Evolutionary conservation across 1,140 invertebrate genomes (phyloP), one percentile per base, ranked within the genome.

Genomic region (Andrena cerasifolii): DNA sequence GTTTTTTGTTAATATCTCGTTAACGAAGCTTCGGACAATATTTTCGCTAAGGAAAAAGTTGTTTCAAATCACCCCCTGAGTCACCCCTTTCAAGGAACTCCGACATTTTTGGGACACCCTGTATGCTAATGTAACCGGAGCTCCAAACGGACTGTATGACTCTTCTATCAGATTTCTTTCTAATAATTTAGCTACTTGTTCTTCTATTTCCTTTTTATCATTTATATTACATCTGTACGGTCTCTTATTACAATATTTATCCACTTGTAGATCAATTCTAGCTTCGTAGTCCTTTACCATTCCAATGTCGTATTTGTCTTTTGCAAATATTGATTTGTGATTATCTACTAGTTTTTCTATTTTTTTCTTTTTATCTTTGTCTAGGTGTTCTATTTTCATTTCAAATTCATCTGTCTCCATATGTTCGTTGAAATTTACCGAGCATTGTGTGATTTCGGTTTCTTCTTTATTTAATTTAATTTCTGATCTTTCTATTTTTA

Each of bases 361-460:
- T 12, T 75, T 47, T 12, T n/a, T n/a, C 24, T 75, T 75, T 54
- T 24, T 18, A 21, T 47, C 10, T 24, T 63, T 16, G 28, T 51
- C 18, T 45, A 63, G 14, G 59, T 63, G 51, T 10, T 53, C 18
- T 54, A 73, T 40, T 21, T 18, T 12, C 18, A 54, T 43, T 18
- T 61, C 0, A 40, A 76, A 67, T 16, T 66, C 7, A 2, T 40
- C 24, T 43, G 21, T 26, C 3, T 67, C 12, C 8, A 67, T 18
- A 33, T 76, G 36, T 61, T 76, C 73, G n/a, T 76, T 67, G 10
- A 66, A 76, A 24, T 76, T 76, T 21, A 76, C 21, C 59, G 5
- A 18, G 16, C 33, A 6, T 58, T 43, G 4, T 6, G 40, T 43
- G 4, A 43, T 43, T 18, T 49, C 49, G 18, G 16, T 56, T 5